Evolutionary conservation across 35 echinoderm and acorn worm species (phyloP).

Genomic region (Patiria miniata): DNA sequence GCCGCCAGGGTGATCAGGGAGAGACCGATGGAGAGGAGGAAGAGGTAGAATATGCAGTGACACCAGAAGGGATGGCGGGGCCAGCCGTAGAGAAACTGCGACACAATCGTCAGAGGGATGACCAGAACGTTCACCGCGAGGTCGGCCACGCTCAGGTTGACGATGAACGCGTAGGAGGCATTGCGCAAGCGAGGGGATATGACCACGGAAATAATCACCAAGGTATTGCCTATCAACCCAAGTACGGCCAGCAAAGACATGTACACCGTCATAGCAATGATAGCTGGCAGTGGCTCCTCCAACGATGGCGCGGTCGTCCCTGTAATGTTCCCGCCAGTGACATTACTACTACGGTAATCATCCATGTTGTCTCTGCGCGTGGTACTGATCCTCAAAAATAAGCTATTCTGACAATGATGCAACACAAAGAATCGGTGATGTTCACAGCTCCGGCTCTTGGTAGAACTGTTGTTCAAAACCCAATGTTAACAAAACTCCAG

Average conservation of each 20-base stretch:
- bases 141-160: conserved; percentile 41
- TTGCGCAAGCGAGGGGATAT: conserved; percentile 19
- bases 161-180: conserved; percentile 35
- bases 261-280: not conserved
- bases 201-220: conserved; percentile 56
- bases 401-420: too few species aligned
- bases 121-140: conserved; percentile 29
- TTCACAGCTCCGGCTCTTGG: too few species aligned
- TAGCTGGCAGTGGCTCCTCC: not conserved
- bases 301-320: not conserved
- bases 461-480: too few species aligned
- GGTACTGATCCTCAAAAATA: not conserved
- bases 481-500: too few species aligned
- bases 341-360: not conserved
- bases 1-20: conserved; percentile 51
- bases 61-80: conserved; percentile 36
- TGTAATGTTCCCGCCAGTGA: not conserved
- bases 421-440: too few species aligned
- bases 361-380: not conserved
- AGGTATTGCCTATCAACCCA: conserved; percentile 62
- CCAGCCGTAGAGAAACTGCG: conserved; percentile 35
- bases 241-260: conserved; percentile 35
- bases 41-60: conserved; percentile 48
- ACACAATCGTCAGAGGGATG: conserved; percentile 29
- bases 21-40: conserved; percentile 43